Conservation (phyloP, 2,888 invertebrate species). For the Drosophila nr. perissopoda region DNA sequence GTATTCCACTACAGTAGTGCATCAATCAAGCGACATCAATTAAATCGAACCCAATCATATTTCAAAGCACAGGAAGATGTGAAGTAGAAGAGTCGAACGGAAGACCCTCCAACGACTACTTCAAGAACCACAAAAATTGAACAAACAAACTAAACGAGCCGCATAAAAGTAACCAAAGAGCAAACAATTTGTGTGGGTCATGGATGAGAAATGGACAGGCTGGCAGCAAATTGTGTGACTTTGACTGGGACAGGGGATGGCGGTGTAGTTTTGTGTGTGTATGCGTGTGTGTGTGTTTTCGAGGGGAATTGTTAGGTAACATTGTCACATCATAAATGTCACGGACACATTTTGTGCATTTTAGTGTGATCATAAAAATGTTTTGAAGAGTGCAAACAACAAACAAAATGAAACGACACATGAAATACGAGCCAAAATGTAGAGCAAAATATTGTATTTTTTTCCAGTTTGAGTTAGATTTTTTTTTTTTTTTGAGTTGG, state of each 20-base stretch:
- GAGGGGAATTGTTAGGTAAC: slow-evolving; percentile 50
- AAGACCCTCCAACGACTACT: slow-evolving; percentile 31
- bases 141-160: slow-evolving; percentile 65
- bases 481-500: slow-evolving; percentile 33
- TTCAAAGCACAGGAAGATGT: slow-evolving; percentile 36
- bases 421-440: slow-evolving; percentile 47
- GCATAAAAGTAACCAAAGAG: slow-evolving; percentile 64
- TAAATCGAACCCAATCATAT: slow-evolving; percentile 65
- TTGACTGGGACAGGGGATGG: slow-evolving; percentile 22
- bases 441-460: slow-evolving; percentile 31
- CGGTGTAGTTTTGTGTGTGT: neutral
- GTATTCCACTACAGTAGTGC: slow-evolving; percentile 26
- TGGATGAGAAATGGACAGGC: slow-evolving; percentile 6
- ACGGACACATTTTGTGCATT: slow-evolving; percentile 74
- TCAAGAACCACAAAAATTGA: slow-evolving; percentile 43
- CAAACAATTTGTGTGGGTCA: slow-evolving; percentile 64
- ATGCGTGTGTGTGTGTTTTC: neutral
- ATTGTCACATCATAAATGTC: slow-evolving; percentile 80
- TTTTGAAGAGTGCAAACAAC: slow-evolving; percentile 72
- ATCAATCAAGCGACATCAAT: slow-evolving; percentile 69
- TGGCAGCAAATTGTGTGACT: slow-evolving; percentile 32
- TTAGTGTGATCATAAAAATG: slow-evolving; percentile 72
- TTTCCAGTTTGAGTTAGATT: neutral
- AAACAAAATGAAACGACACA: slow-evolving; percentile 43
- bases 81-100: slow-evolving; percentile 3